Evolutionary conservation across 2,888 invertebrate species (phyloP).

Genomic region (Coremacera marginata): DNA sequence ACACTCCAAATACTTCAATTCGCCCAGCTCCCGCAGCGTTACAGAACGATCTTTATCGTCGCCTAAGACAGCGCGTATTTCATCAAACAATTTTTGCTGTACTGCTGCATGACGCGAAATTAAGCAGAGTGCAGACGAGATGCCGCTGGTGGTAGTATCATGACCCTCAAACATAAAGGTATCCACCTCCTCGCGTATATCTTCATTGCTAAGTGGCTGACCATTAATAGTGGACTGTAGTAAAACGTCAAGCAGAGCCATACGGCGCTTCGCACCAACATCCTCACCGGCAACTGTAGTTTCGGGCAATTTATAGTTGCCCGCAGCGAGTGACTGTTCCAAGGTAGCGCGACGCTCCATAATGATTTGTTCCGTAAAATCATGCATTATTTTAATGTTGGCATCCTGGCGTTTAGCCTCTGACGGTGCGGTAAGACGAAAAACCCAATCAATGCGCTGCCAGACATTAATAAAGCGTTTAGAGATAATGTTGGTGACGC

Average conservation of each 20-base stretch:
- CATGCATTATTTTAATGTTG: slow-evolving; percentile 57
- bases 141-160: slow-evolving; percentile 62
- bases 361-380: slow-evolving; percentile 61
- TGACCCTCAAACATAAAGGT: slow-evolving; percentile 74
- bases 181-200: slow-evolving; percentile 77
- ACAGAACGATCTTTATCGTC: slow-evolving; percentile 50
- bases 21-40: slow-evolving; percentile 54
- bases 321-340: slow-evolving; percentile 41
- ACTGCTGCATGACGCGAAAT: slow-evolving; percentile 59
- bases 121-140: slow-evolving; percentile 58
- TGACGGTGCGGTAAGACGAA: slow-evolving; percentile 51
- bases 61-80: slow-evolving; percentile 57
- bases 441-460: slow-evolving; percentile 58
- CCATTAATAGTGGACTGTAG: slow-evolving; percentile 73
- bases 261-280: slow-evolving; percentile 72
- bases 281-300: slow-evolving; percentile 49
- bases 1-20: slow-evolving; percentile 71
- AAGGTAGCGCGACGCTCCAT: slow-evolving; percentile 52
- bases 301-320: not conserved
- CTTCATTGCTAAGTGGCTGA: slow-evolving; percentile 72
- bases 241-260: slow-evolving; percentile 77
- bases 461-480: slow-evolving; percentile 58
- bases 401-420: slow-evolving; percentile 51
- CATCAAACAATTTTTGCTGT: slow-evolving; percentile 56
- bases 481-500: slow-evolving; percentile 58